Evolutionary conservation across 2,888 invertebrate species (phyloP), one percentile per base, ranked within the genome.

Genomic region (Lymantria monacha): DNA sequence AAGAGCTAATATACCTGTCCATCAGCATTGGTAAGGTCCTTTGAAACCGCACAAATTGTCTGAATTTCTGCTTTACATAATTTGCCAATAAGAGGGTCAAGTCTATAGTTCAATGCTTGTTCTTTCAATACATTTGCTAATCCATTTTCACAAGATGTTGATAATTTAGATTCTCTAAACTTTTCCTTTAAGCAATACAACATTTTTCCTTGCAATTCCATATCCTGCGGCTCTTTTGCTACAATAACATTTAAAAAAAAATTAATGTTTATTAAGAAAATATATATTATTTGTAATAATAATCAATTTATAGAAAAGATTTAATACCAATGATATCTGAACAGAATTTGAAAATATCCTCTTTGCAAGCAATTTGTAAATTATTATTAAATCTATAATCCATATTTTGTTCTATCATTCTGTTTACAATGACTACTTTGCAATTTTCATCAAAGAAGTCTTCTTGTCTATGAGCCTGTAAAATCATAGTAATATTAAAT

Each of bases 351-450:
- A 94, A 93, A 14, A 98, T 97, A 78, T 98, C 98, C 57, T 91
- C 79, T 62, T 94, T 93, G 77, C 99, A 99, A 11, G 95, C 94
- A 66, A 93, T 93, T 78, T 96, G 95, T 51, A 99, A 90, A 15
- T 95, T 93, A 3, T 96, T 96, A 87, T 98, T 98, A 57, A 98
- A 94, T 55, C 98, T 94, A 72, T 96, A 97, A 85, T 99, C 98
- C 53, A 95, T 94, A 75, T 96, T 97, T 81, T 97, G 97, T 81
- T 97, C 97, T 60, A 97, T 95, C 94, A 98, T 95, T 65, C 98
- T 93, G 74, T 96, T 95, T 0, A 96, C 93, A n/a, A 98, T 95
- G 13, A 98, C 93, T 49, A 94, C 88, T 74, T 95, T 95, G 77
- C 98, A 99, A 59, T 95, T 95, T 50, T 94, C 93, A 76, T 96